Conservation (phyloP, 2,888 invertebrate species). For the Oligia latruncula region DNA sequence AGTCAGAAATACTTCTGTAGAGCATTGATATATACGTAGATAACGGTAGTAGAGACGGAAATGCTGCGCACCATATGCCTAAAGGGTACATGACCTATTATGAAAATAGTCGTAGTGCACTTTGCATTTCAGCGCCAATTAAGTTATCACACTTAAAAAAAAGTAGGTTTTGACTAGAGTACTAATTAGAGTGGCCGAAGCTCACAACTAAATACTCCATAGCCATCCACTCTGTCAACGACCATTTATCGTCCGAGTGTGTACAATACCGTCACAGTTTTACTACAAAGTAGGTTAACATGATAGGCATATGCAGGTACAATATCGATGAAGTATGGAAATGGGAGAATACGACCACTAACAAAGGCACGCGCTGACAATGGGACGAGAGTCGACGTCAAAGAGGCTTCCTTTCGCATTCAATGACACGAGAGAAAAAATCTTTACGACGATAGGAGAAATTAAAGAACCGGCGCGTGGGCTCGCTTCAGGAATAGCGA, state of each 20-base stretch:
- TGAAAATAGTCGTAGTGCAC: not conserved
- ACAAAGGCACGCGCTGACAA: constrained; percentile 73
- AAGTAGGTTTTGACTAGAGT: not conserved
- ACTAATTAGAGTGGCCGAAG: constrained; percentile 2
- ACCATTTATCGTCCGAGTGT: constrained; percentile 28
- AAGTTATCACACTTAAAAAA: constrained; percentile 16
- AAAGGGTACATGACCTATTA: not conserved
- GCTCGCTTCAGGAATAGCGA: constrained; percentile 10
- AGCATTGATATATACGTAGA: not conserved
- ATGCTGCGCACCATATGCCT: not conserved
- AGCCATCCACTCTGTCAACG: constrained; percentile 14
- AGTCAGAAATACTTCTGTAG: not conserved
- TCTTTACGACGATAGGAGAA: constrained; percentile 35
- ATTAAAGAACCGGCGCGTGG: constrained; percentile 26
- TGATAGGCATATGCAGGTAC: constrained; percentile 72
- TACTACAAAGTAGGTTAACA: constrained; percentile 78
- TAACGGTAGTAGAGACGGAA: not conserved
- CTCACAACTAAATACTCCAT: constrained; percentile 15
- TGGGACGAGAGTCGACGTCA: constrained; percentile 69
- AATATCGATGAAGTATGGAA: constrained; percentile 68
- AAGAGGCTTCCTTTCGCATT: constrained; percentile 68
- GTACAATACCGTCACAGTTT: constrained; percentile 61
- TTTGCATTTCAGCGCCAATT: not conserved
- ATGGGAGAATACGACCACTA: constrained; percentile 56
- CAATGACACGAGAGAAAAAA: constrained; percentile 55